These are phyloP conservation scores for Acanthopagrus latus DNA, from an alignment of 2,797 vertebrate species.

Conservation along the genomic window DNA sequence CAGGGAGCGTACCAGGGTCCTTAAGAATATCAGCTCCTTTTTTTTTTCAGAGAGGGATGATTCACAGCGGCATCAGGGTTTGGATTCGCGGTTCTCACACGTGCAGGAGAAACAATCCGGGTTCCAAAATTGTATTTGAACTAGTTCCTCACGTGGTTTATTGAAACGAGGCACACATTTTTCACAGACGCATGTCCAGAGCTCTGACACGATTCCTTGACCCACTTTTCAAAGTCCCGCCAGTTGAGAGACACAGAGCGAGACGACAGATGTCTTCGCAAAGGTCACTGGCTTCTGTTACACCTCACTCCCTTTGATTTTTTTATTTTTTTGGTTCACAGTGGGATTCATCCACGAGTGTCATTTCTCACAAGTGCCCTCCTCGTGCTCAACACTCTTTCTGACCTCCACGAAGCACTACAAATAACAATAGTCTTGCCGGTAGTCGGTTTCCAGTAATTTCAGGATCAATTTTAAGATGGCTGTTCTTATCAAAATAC, in stretches of 20 bases:
- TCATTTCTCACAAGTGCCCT: slow-evolving; percentile 21
- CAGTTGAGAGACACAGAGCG: slow-evolving; percentile 30
- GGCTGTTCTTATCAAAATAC: slow-evolving; percentile 69
- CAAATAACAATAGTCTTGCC: slow-evolving; percentile 58
- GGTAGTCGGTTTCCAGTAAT: slow-evolving; percentile 59
- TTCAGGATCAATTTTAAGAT: slow-evolving; percentile 64
- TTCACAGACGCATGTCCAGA: slow-evolving; percentile 15
- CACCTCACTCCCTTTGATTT: slow-evolving; percentile 55
- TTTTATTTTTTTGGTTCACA: slow-evolving; percentile 49
- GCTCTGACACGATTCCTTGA: slow-evolving; percentile 35
- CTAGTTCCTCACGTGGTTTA: not conserved
- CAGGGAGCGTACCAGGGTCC: slow-evolving; percentile 19
- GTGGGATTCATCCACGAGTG: slow-evolving; percentile 32
- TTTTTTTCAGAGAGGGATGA: slow-evolving; percentile 5
- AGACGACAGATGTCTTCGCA: slow-evolving; percentile 58
- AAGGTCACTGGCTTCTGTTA: slow-evolving; percentile 64
- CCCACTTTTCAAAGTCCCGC: slow-evolving; percentile 50
- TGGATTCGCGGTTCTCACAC: not conserved
- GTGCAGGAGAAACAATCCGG: not conserved
- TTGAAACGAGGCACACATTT: not conserved
- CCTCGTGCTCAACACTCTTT: slow-evolving; percentile 13
- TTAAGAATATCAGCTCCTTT: slow-evolving; percentile 22
- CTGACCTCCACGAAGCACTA: slow-evolving; percentile 29
- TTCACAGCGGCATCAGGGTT: slow-evolving; percentile 12
- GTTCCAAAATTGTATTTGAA: not conserved